phyloP scores from a whole-genome alignment of 2,797 vertebrate species.

The Microcaecilia unicolor region DNA sequence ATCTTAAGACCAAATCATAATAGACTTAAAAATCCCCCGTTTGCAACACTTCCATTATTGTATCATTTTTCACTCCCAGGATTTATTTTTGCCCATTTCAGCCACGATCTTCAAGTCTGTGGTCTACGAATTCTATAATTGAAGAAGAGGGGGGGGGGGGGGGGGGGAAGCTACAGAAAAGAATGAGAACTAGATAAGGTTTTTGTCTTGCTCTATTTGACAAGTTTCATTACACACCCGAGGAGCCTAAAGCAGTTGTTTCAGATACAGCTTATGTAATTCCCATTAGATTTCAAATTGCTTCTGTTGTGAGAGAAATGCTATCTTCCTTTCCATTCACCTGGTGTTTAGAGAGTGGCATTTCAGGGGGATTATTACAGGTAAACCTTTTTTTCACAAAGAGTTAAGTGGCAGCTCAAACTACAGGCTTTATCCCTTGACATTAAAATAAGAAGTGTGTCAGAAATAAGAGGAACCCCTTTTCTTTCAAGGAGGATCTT shows the following conservation, averaged over 20 bases:
- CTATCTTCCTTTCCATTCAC: conserved; percentile 32
- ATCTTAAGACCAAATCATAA: too few relatives aligned
- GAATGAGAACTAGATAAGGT: conserved; percentile 38
- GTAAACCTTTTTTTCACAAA: conserved; percentile 21
- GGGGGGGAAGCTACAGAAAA: too few relatives aligned
- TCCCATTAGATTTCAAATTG: conserved; percentile 44
- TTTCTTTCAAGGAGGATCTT: too few relatives aligned
- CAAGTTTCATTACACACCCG: conserved; percentile 34
- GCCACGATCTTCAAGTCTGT: too few relatives aligned
- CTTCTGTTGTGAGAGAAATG: conserved; percentile 37
- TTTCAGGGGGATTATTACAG: conserved; percentile 22
- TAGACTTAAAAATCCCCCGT: too few relatives aligned
- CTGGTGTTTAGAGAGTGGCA: conserved; percentile 6
- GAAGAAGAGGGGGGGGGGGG: conserved; percentile 32
- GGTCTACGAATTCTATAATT: conserved; percentile 26
- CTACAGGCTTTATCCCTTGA: too few relatives aligned
- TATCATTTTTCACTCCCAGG: too few relatives aligned
- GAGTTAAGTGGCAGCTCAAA: too few relatives aligned
- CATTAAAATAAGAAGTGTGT: too few relatives aligned
- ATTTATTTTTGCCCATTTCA: too few relatives aligned
- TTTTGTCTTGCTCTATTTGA: conserved; percentile 46
- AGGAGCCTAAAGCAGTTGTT: conserved; percentile 33
- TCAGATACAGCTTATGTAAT: conserved; percentile 44
- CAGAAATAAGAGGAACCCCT: too few relatives aligned
- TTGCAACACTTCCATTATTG: too few relatives aligned